phyloP scores from a whole-genome alignment of 1,140 invertebrate species.

The Drosophila repletoides region DNA sequence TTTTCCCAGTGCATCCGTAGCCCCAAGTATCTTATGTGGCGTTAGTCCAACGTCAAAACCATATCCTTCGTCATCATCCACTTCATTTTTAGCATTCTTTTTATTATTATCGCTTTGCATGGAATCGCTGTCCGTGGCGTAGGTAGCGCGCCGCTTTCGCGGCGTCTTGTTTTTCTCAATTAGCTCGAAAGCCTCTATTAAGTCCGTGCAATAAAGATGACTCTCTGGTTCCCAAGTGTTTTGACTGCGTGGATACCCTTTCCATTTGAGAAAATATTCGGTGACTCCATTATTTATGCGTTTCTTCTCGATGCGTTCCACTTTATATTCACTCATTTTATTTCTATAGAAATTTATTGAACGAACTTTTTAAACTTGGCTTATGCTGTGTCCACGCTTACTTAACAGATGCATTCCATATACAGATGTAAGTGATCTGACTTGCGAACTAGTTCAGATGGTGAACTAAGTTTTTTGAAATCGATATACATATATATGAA shows the following conservation, averaged over 20 bases:
- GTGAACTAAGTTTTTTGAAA: no score
- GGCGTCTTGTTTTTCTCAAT: slow-evolving; percentile 85
- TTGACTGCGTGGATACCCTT: slow-evolving; percentile 91
- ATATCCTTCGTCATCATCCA: no score
- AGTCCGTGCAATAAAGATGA: slow-evolving; percentile 94
- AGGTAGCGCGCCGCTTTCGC: slow-evolving; percentile 17
- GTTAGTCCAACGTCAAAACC: slow-evolving; percentile 96
- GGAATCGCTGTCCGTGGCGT: slow-evolving; percentile 1
- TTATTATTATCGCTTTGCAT: neutral
- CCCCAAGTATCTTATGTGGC: slow-evolving; percentile 95
- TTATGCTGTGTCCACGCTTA: no score
- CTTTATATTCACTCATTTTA: slow-evolving; percentile 89
- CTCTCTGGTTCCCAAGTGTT: slow-evolving; percentile 94
- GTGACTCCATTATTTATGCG: slow-evolving; percentile 89
- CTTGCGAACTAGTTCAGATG: no score
- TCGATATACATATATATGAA: no score
- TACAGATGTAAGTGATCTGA: no score
- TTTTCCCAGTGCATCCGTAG: slow-evolving; percentile 95
- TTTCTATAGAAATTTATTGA: neutral
- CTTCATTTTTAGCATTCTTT: no score
- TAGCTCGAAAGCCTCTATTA: slow-evolving; percentile 94
- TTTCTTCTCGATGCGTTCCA: slow-evolving; percentile 94
- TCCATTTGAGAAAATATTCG: slow-evolving; percentile 95
- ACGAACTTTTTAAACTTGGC: no score
- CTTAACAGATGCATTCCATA: no score